Conservation (phyloP, 2,888 invertebrate species). For the Selenia dentaria region DNA sequence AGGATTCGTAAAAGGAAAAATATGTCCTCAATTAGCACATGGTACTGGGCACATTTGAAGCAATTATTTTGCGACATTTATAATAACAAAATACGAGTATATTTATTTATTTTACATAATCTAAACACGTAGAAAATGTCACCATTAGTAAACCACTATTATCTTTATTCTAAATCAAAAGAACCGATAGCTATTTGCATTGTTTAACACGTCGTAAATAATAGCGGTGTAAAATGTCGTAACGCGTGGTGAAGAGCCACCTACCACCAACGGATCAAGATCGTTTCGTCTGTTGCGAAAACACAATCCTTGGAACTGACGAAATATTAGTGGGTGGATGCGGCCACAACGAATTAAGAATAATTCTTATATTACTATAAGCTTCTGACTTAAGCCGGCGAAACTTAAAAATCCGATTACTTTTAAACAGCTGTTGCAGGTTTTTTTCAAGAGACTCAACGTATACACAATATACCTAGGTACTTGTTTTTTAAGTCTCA, state of each 20-base stretch:
- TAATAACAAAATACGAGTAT: too few relatives aligned
- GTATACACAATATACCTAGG: too few relatives aligned
- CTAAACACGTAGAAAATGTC: too few relatives aligned
- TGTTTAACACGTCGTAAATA: conserved; percentile 51
- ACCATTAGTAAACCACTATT: too few relatives aligned
- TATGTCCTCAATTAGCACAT: conserved; percentile 5
- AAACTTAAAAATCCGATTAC: too few relatives aligned
- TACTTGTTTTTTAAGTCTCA: conserved; percentile 16
- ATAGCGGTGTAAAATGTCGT: conserved; percentile 59
- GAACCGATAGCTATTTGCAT: conserved; percentile 6
- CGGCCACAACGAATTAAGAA: conserved; percentile 19
- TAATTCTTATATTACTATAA: too few relatives aligned
- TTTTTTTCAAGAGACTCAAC: too few relatives aligned
- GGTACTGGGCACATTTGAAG: too few relatives aligned
- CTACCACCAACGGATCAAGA: conserved; percentile 48
- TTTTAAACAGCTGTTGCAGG: too few relatives aligned
- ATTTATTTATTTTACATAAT: too few relatives aligned
- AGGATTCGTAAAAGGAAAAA: conserved; percentile 17
- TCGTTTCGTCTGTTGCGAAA: conserved; percentile 38
- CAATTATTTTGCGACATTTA: too few relatives aligned
- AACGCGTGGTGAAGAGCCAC: conserved; percentile 43
- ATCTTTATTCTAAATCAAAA: not conserved
- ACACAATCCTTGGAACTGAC: conserved; percentile 30
- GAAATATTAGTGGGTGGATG: conserved; percentile 28
- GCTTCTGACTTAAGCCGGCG: too few relatives aligned